Conservation (phyloP, 2,113 vertebrate genomes). For the Melanocharis versteri region DNA sequence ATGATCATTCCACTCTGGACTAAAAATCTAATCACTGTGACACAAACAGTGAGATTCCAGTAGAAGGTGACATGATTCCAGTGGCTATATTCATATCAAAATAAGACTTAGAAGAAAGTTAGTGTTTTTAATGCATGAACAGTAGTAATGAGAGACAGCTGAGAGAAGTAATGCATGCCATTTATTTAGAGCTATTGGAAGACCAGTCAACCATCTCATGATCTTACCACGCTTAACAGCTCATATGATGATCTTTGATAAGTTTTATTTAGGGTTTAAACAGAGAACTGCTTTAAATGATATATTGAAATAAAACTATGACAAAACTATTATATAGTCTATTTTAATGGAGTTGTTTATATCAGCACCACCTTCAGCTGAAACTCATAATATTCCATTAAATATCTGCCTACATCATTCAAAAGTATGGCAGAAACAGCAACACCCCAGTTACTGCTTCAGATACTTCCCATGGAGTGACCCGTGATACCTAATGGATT, state of each 20-base stretch:
- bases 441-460: not conserved
- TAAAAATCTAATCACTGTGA: not conserved
- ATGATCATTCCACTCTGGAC: not conserved
- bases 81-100: not conserved
- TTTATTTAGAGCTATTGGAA: not conserved
- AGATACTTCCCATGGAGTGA: not conserved
- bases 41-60: not conserved
- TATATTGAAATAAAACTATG: not conserved
- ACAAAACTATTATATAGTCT: not conserved
- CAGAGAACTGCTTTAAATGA: not conserved
- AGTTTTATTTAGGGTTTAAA: not conserved
- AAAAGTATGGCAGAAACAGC: not conserved
- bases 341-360: not conserved
- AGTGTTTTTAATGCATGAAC: not conserved
- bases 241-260: not conserved
- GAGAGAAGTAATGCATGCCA: not conserved
- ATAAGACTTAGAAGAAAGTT: not conserved
- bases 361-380: not conserved
- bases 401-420: not conserved
- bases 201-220: not conserved
- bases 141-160: not conserved
- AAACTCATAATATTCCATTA: not conserved
- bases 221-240: not conserved
- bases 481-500: not conserved
- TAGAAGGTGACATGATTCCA: not conserved